A percentile compares a stretch with the other conserved stretches of the same genome.
Conservation (phyloP, 2,888 invertebrate genomes). For the Empis stercorea region DNA sequence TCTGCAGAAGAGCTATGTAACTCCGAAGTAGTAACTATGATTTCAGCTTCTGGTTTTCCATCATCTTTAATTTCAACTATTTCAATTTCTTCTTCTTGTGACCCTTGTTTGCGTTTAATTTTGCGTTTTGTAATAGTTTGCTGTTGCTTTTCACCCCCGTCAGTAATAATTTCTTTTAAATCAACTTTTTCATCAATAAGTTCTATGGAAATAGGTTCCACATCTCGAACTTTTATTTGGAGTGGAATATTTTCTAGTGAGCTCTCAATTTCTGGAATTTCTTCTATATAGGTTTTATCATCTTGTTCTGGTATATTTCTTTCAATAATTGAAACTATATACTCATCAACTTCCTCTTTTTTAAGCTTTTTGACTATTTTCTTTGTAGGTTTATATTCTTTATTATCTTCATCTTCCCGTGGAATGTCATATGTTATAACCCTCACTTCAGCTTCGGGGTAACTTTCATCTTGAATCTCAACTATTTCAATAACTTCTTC, state of each 20-base stretch:
- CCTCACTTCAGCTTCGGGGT: conserved; percentile 28
- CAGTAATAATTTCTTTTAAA: conserved; percentile 30
- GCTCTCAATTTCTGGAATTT: conserved; percentile 5
- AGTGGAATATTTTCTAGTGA: conserved; percentile 33
- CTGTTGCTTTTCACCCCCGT: conserved; percentile 24
- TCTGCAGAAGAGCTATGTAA: conserved; percentile 8
- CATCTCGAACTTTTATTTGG: conserved; percentile 31
- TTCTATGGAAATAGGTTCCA: conserved; percentile 22
- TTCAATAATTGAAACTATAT: conserved; percentile 26
- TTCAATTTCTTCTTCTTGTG: conserved; percentile 35
- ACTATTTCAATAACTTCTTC: conserved; percentile 32
- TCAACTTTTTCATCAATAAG: conserved; percentile 13
- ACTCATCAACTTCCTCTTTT: conserved; percentile 26
- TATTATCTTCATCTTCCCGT: conserved; percentile 33
- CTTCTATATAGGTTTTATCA: background rate
- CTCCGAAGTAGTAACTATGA: conserved; percentile 24
- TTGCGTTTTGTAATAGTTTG: conserved; percentile 28
- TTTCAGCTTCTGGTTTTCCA: conserved; percentile 10
- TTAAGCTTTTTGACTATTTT: conserved; percentile 25
- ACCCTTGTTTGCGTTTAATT: conserved; percentile 33
- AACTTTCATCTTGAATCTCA: conserved; percentile 27
- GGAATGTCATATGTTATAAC: conserved; percentile 17
- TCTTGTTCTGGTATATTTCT: conserved; percentile 18
- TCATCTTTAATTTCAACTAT: conserved; percentile 30
- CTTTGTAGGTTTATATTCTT: conserved; percentile 32